These are phyloP conservation scores for Beris morrisii DNA, from an alignment of 2,888 invertebrate species.

Conservation along the genomic window DNA sequence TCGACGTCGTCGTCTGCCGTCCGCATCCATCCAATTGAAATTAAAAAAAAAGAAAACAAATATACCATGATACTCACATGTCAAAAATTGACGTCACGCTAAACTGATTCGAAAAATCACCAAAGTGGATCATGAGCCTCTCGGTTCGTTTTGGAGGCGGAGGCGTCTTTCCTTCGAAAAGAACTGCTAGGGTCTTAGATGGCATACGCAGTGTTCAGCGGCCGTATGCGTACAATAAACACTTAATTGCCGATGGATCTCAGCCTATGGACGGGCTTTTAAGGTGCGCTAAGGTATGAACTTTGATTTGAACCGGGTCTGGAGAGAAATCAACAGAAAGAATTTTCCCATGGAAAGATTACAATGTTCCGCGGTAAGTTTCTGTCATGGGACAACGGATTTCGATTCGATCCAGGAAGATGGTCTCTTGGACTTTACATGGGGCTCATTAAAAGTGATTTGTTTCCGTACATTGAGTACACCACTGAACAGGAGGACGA, in stretches of 20 bases:
- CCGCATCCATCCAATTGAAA: slow-evolving; percentile 9
- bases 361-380: slow-evolving; percentile 8
- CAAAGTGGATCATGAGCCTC: slow-evolving; percentile 28
- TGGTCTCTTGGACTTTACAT: slow-evolving; percentile 13
- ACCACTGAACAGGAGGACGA: no score
- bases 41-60: slow-evolving; percentile 17
- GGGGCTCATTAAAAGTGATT: slow-evolving; percentile 30
- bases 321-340: slow-evolving; percentile 23
- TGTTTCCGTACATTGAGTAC: not conserved
- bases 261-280: slow-evolving; percentile 16
- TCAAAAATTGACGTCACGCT: slow-evolving; percentile 30
- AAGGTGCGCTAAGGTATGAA: slow-evolving; percentile 16
- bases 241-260: slow-evolving; percentile 27
- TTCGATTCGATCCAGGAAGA: slow-evolving; percentile 15
- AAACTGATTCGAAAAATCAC: slow-evolving; percentile 22
- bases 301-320: slow-evolving; percentile 10
- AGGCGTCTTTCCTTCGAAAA: not conserved
- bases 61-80: slow-evolving; percentile 23
- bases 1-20: not conserved
- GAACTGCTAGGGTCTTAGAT: not conserved
- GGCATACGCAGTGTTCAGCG: slow-evolving; percentile 9
- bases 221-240: slow-evolving; percentile 30
- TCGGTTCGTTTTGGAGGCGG: slow-evolving; percentile 16
- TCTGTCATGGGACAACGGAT: slow-evolving; percentile 27
- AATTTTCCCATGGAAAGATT: slow-evolving; percentile 23